phyloP scores from a whole-genome alignment of 2,113 vertebrate species.

The Mobula hypostoma region DNA sequence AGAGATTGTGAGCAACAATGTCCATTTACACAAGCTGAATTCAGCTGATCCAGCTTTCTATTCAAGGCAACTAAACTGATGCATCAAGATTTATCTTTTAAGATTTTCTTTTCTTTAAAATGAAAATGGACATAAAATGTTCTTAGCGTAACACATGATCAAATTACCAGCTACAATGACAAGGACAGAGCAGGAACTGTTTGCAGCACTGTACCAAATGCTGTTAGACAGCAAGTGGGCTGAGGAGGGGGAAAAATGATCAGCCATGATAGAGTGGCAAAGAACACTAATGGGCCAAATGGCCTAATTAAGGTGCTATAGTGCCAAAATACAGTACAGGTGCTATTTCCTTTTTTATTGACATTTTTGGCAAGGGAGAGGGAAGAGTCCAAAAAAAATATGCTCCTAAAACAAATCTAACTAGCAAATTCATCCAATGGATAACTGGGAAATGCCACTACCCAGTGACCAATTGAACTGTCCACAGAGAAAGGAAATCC shows the following conservation, averaged over 20 bases:
- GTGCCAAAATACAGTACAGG: too few species aligned
- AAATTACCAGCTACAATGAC: neutral
- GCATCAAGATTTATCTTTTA: conserved; percentile 12
- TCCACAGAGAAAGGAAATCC: neutral
- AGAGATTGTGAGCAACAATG: conserved; percentile 58
- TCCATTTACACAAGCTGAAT: conserved; percentile 23
- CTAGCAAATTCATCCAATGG: neutral
- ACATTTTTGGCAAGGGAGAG: neutral
- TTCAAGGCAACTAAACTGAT: neutral
- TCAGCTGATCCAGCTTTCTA: neutral
- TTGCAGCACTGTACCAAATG: conserved; percentile 9
- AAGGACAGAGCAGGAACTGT: neutral
- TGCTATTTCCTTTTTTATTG: neutral
- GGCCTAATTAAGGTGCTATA: neutral
- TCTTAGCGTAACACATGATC: neutral
- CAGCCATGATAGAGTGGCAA: too few species aligned
- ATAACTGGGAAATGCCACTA: neutral
- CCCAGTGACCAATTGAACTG: neutral
- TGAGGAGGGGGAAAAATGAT: too few species aligned
- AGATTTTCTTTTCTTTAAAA: conserved; percentile 23
- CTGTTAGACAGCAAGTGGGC: conserved; percentile 3
- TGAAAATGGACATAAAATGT: conserved; percentile 27
- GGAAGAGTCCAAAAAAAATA: neutral
- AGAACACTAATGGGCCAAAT: too few species aligned
- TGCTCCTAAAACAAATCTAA: neutral